A percentile compares a stretch with the other conserved stretches of the same genome.
phyloP scores from a whole-genome alignment of 2,888 invertebrate genomes.

The Ophion obscuratus region DNA sequence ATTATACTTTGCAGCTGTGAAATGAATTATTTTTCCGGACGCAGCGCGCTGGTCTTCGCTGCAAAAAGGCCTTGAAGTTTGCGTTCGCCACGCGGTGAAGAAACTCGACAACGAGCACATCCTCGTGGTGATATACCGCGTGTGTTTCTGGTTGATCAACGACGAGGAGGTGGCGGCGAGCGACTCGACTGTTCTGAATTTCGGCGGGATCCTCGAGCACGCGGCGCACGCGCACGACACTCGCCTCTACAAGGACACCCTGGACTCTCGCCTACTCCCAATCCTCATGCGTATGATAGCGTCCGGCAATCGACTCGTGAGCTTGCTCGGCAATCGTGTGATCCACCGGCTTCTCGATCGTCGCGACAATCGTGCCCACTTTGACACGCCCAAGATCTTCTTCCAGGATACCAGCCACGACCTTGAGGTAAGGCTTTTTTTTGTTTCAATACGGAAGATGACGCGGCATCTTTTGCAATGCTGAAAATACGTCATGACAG shows the following conservation, averaged over 20 bases:
- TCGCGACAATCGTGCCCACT: constrained; percentile 84
- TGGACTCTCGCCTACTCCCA: constrained; percentile 85
- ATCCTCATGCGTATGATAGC: constrained; percentile 85
- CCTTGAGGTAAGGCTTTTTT: constrained; percentile 80
- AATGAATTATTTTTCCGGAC: not conserved
- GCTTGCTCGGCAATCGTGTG: constrained; percentile 86
- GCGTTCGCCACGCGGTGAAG: constrained; percentile 85
- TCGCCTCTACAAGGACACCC: constrained; percentile 82
- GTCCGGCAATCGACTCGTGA: constrained; percentile 84
- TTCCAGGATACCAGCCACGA: constrained; percentile 83
- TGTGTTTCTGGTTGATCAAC: constrained; percentile 85
- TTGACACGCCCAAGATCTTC: constrained; percentile 86
- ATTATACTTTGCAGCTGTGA: too few species aligned
- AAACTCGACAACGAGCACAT: constrained; percentile 85
- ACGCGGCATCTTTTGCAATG: too few species aligned
- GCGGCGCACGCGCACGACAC: constrained; percentile 85
- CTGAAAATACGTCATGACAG: too few species aligned
- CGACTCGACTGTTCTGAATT: constrained; percentile 85
- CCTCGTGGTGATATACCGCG: constrained; percentile 84
- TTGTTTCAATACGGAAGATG: too few species aligned
- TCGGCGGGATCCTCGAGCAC: constrained; percentile 85
- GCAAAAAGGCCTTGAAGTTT: constrained; percentile 86
- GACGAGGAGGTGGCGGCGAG: constrained; percentile 75
- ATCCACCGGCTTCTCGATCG: constrained; percentile 86
- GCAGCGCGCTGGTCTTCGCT: constrained; percentile 74